phyloP scores from a whole-genome alignment of 2,113 vertebrate species.

The Procavia capensis region DNA sequence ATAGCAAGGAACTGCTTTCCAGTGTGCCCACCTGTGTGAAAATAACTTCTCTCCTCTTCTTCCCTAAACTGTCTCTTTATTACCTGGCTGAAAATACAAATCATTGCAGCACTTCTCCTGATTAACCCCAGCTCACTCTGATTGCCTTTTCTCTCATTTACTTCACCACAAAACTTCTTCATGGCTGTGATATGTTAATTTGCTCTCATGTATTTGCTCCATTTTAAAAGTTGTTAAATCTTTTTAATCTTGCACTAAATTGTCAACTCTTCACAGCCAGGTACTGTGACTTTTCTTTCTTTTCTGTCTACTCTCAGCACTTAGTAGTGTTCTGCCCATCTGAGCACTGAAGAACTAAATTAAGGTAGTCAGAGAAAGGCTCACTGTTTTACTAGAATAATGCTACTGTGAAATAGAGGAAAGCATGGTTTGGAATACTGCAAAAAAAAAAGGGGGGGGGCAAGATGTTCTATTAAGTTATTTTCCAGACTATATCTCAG shows the following conservation, averaged over 20 bases:
- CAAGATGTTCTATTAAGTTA: neutral
- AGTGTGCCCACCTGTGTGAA: neutral
- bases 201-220: neutral
- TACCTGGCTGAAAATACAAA: neutral
- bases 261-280: conserved; percentile 8
- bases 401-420: neutral
- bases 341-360: neutral
- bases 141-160: conserved; percentile 30
- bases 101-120: neutral
- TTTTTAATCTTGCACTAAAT: conserved; percentile 17
- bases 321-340: neutral
- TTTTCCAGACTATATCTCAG: neutral
- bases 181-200: conserved; percentile 41
- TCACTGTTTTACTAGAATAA: neutral
- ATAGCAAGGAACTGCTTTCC: neutral
- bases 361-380: neutral
- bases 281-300: neutral
- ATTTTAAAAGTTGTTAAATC: conserved; percentile 19
- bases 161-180: neutral
- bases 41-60: neutral
- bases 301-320: neutral
- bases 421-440: neutral
- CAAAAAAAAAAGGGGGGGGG: neutral
- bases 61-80: neutral
- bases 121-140: neutral